phyloP scores from a whole-genome alignment of 2,113 vertebrate species.

The Thermophis baileyi region DNA sequence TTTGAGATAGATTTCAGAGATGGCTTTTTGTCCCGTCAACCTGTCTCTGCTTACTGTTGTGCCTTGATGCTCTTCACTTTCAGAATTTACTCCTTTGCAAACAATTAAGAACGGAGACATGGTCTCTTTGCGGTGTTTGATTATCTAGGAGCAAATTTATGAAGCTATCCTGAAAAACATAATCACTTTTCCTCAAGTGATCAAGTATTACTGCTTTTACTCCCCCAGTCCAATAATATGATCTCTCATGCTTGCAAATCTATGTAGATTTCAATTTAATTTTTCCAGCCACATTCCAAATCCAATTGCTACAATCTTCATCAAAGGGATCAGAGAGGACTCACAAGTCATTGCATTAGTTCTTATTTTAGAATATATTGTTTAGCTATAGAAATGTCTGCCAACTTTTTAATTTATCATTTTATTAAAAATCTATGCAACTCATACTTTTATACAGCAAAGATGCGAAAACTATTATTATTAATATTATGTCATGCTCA shows the following conservation, averaged over 20 bases:
- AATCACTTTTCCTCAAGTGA: neutral
- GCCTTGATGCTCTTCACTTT: too few relatives aligned
- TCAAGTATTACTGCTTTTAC: neutral
- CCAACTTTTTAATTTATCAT: neutral
- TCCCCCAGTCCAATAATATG: neutral
- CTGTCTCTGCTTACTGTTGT: neutral
- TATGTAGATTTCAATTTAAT: neutral
- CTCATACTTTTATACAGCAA: neutral
- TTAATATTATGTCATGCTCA: neutral
- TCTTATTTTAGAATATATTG: neutral
- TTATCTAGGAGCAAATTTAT: neutral
- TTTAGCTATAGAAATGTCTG: neutral
- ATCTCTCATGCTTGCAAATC: neutral
- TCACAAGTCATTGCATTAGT: neutral
- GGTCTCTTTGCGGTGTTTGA: neutral
- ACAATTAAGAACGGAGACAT: neutral
- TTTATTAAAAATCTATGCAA: neutral
- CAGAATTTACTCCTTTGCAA: neutral
- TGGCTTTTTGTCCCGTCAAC: neutral
- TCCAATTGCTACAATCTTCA: neutral
- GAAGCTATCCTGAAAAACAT: neutral
- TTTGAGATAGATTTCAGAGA: neutral
- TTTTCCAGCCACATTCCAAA: neutral
- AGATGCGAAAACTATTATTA: neutral
- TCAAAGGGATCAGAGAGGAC: neutral